phyloP scores from a whole-genome alignment of 2,113 vertebrate genomes.

The Lycocorax pyrrhopterus region DNA sequence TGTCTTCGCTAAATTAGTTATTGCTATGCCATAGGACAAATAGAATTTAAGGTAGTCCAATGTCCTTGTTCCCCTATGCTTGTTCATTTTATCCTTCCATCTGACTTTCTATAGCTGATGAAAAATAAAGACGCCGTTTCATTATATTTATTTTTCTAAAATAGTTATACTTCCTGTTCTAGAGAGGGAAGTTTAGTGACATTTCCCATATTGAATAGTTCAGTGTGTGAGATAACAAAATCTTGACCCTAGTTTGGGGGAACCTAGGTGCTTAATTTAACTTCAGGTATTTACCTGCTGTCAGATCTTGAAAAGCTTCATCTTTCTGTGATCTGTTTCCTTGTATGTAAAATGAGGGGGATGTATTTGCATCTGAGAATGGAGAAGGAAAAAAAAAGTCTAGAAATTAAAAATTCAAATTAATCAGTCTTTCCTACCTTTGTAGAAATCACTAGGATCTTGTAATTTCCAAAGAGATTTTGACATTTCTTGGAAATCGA shows the following conservation, averaged over 20 bases:
- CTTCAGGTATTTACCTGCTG: neutral
- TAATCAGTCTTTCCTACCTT: neutral
- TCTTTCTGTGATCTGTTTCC: neutral
- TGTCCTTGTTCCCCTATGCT: neutral
- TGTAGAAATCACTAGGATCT: neutral
- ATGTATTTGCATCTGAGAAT: neutral
- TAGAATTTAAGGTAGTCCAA: neutral
- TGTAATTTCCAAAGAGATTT: neutral
- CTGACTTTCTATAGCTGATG: neutral
- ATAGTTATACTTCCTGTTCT: neutral
- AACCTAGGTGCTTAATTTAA: neutral
- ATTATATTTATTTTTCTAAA: neutral
- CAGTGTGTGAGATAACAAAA: neutral
- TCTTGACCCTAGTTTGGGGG: neutral
- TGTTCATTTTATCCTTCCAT: neutral
- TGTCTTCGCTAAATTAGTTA: neutral
- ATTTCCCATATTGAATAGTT: neutral
- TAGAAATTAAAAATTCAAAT: neutral
- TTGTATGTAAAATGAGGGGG: neutral
- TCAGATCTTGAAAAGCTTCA: neutral
- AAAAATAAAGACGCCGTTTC: neutral
- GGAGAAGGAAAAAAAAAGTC: neutral
- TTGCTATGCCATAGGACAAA: neutral
- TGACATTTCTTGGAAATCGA: neutral
- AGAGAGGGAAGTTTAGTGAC: neutral